phyloP scores from a whole-genome alignment of 2,888 invertebrate genomes.

The Thymelicus sylvestris region DNA sequence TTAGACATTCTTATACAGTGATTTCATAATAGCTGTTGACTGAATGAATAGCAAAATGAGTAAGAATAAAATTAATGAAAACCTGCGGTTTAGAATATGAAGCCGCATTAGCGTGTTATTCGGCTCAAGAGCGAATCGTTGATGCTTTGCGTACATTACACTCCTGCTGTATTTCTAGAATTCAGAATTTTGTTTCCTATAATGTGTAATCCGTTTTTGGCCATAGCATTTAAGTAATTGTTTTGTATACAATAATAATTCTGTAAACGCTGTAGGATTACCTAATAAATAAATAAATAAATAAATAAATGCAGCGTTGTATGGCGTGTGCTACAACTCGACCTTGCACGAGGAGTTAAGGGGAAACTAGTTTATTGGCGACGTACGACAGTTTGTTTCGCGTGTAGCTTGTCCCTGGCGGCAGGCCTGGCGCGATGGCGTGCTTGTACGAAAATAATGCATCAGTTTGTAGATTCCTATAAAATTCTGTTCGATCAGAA shows the following conservation, averaged over 20 bases:
- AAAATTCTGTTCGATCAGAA: not conserved
- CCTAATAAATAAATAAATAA: too few species aligned
- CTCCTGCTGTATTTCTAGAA: constrained; percentile 39
- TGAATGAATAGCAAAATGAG: constrained; percentile 7
- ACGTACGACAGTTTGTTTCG: constrained; percentile 54
- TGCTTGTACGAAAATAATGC: constrained; percentile 24
- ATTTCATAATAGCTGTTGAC: not conserved
- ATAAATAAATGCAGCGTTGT: constrained; percentile 26
- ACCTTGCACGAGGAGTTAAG: constrained; percentile 47
- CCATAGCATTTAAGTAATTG: too few species aligned
- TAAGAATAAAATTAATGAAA: constrained; percentile 11
- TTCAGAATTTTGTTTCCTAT: constrained; percentile 23
- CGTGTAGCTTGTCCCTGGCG: constrained; percentile 16
- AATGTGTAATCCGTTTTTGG: too few species aligned
- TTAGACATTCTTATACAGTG: not conserved
- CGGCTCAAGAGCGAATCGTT: constrained; percentile 13
- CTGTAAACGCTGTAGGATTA: too few species aligned
- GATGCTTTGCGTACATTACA: constrained; percentile 13
- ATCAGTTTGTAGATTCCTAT: not conserved
- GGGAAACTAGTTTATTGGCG: constrained; percentile 55
- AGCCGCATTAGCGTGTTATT: constrained; percentile 1
- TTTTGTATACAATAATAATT: too few species aligned
- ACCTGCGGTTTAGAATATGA: not conserved
- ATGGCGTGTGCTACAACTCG: constrained; percentile 39
- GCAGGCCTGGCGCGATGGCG: not conserved